A percentile compares a stretch with the other conserved stretches of the same genome.
phyloP scores from a whole-genome alignment of 1,140 invertebrate species.

The Neelides sp. region DNA sequence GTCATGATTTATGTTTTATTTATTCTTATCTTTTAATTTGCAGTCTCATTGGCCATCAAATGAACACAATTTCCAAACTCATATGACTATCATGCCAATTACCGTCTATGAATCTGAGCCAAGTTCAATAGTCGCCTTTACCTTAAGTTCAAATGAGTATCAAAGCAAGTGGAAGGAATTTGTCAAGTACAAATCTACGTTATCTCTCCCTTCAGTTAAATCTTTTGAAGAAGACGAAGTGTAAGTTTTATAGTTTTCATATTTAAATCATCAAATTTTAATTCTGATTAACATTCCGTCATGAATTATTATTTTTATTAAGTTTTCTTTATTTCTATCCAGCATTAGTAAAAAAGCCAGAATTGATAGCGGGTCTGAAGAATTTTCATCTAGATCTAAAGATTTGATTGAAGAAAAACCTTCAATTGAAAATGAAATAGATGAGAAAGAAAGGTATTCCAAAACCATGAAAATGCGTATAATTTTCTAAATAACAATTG shows the following conservation, averaged over 20 bases:
- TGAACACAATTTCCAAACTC: slow-evolving; percentile 50
- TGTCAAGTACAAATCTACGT: slow-evolving; percentile 9
- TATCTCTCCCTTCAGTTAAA: too few species aligned
- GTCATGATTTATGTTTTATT: slow-evolving; percentile 1
- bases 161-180: slow-evolving; percentile 47
- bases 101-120: slow-evolving; percentile 72
- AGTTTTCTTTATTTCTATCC: too few species aligned
- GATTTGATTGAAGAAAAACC: background rate
- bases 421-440: background rate
- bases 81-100: slow-evolving; percentile 50
- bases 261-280: too few species aligned
- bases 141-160: slow-evolving; percentile 59
- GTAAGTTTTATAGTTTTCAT: too few species aligned
- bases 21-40: slow-evolving; percentile 15
- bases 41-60: slow-evolving; percentile 46
- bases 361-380: too few species aligned
- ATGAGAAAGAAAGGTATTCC: background rate
- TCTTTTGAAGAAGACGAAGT: too few species aligned
- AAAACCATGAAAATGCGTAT: too few species aligned
- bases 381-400: too few species aligned
- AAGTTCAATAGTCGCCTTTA: slow-evolving; percentile 79
- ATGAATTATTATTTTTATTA: too few species aligned
- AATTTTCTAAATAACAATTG: background rate
- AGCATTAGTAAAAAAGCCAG: too few species aligned
- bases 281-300: too few species aligned